These are phyloP conservation scores for Aegithalos caudatus DNA, from an alignment of 2,113 vertebrate genomes.

Conservation along the genomic window DNA sequence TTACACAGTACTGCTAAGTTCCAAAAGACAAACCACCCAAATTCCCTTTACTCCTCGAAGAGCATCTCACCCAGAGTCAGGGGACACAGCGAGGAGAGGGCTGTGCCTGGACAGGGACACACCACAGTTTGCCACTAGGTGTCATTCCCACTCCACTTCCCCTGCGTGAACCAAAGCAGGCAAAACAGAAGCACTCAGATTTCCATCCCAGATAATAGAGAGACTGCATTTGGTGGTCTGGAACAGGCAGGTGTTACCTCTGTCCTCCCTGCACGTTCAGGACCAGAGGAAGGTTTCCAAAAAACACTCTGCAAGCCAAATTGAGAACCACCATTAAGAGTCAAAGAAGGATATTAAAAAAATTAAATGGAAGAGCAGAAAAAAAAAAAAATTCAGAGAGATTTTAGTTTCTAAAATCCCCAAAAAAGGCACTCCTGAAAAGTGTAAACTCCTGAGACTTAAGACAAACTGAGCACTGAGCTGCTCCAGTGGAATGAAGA, in stretches of 20 bases:
- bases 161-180: rapidly evolving
- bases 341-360: background rate
- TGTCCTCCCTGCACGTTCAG: background rate
- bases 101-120: background rate
- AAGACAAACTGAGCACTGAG: background rate
- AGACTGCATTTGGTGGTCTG: background rate
- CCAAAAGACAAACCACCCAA: background rate
- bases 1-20: constrained; percentile 75
- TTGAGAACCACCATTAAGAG: background rate
- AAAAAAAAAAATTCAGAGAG: background rate
- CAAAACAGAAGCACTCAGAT: background rate
- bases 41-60: background rate
- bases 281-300: background rate
- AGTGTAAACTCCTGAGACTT: constrained; percentile 11
- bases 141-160: background rate
- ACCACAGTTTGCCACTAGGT: background rate
- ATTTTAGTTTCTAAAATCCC: constrained; percentile 2
- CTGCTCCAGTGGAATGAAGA: background rate
- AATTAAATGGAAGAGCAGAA: background rate
- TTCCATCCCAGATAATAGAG: background rate
- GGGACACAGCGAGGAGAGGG: rapidly evolving
- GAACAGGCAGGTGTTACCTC: background rate
- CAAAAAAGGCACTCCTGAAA: background rate
- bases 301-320: background rate
- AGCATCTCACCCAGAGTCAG: background rate